phyloP scores from a whole-genome alignment of 2,888 invertebrate species.

The Allolobophora icterica region DNA sequence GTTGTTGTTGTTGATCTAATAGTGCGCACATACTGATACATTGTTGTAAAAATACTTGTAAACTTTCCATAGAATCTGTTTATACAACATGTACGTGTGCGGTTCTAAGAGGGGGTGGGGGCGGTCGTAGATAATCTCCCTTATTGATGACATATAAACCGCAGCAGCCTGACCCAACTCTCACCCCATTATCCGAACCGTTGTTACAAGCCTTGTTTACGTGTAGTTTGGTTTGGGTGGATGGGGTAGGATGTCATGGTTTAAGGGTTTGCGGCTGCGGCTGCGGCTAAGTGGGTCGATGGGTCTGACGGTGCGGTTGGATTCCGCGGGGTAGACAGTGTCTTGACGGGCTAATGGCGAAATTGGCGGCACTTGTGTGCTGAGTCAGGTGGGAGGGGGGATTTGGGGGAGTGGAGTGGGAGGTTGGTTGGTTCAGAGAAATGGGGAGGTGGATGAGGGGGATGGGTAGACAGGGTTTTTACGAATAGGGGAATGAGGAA shows the following conservation, averaged over 20 bases:
- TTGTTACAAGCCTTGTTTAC: background rate
- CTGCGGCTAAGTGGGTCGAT: background rate
- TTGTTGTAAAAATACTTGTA: background rate
- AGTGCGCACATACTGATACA: background rate
- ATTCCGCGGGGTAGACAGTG: background rate
- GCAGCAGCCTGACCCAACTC: background rate
- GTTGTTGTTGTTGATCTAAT: background rate
- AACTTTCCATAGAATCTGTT: background rate
- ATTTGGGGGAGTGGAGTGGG: too few relatives aligned
- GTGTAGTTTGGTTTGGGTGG: background rate
- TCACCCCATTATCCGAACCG: background rate
- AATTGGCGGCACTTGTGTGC: background rate
- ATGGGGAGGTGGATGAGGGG: too few relatives aligned
- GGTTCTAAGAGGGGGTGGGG: too few relatives aligned
- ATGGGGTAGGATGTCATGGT: background rate
- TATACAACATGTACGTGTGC: background rate
- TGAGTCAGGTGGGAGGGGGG: background rate
- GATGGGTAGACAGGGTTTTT: too few relatives aligned
- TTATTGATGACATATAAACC: background rate
- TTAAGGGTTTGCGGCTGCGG: background rate
- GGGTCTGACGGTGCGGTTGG: background rate
- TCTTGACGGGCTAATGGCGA: background rate
- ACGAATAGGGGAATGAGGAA: too few relatives aligned
- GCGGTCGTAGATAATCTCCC: background rate
- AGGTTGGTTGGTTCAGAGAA: too few relatives aligned